These are phyloP conservation scores for Eurypyga helias DNA, from an alignment of 2,113 vertebrate genomes.

Conservation along the genomic window DNA sequence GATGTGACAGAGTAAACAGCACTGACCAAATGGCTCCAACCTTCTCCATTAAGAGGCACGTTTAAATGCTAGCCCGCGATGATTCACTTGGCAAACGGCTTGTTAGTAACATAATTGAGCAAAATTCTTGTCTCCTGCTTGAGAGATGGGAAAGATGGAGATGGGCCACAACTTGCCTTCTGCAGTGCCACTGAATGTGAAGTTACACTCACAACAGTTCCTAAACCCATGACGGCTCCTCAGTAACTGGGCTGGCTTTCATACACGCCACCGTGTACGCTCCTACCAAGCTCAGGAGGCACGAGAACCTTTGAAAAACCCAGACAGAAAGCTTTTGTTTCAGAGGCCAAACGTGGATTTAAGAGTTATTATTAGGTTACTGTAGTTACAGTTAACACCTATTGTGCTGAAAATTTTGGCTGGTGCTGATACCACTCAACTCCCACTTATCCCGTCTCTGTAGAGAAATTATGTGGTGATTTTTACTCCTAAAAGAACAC, in stretches of 20 bases:
- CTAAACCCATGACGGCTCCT: neutral
- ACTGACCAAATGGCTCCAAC: neutral
- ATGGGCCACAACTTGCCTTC: neutral
- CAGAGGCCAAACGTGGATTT: neutral
- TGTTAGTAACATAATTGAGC: neutral
- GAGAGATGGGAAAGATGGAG: neutral
- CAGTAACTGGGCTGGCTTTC: neutral
- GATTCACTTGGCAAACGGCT: neutral
- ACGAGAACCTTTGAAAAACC: neutral
- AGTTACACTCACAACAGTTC: neutral
- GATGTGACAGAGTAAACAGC: neutral
- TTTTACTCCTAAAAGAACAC: slow-evolving; percentile 4
- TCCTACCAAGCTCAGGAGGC: neutral
- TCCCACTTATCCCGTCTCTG: neutral
- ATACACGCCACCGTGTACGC: neutral
- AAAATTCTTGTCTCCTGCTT: neutral
- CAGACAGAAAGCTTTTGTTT: slow-evolving; percentile 22
- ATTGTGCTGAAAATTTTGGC: slow-evolving; percentile 4
- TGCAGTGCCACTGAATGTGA: neutral
- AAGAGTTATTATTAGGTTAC: neutral
- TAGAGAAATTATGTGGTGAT: neutral
- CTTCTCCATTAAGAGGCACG: neutral
- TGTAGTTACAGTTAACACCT: neutral
- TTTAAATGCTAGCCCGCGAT: neutral
- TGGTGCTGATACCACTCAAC: neutral